A percentile compares a stretch with the other conserved stretches of the same genome.
phyloP scores from a whole-genome alignment of 37 sponge, comb jelly and placozoan genomes.

The Halichondria panicea region DNA sequence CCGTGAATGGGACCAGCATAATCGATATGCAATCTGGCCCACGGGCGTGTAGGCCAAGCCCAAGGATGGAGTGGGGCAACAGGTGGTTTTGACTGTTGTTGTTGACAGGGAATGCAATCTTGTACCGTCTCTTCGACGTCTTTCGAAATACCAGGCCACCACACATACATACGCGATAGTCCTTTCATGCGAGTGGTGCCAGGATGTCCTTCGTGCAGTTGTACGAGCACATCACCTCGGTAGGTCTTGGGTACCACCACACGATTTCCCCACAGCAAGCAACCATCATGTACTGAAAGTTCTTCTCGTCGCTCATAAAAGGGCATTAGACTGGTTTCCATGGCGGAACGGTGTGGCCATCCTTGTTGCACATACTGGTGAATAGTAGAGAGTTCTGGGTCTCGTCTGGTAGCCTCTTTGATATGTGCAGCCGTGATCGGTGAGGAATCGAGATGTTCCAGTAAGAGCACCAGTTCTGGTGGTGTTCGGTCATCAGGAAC shows the following conservation, averaged over 20 bases:
- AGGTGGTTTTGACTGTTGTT: neutral
- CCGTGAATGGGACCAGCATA: constrained; percentile 43
- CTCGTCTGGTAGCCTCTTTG: too few species aligned
- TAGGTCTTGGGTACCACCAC: constrained; percentile 27
- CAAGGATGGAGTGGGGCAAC: constrained; percentile 32
- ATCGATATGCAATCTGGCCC: constrained; percentile 31
- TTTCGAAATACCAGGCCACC: constrained; percentile 42
- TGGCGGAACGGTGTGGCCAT: too few species aligned
- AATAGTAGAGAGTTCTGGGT: too few species aligned
- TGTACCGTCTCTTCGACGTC: constrained; percentile 30
- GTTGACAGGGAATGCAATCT: constrained; percentile 19
- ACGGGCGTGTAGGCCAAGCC: constrained; percentile 36
- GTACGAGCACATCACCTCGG: constrained; percentile 8
- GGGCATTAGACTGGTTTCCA: too few species aligned
- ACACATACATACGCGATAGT: constrained; percentile 33
- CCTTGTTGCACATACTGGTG: too few species aligned
- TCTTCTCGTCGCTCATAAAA: too few species aligned
- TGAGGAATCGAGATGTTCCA: too few species aligned
- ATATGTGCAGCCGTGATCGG: too few species aligned
- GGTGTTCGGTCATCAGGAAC: too few species aligned
- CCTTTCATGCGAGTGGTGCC: constrained; percentile 45
- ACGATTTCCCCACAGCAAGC: constrained; percentile 36
- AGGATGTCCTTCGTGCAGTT: constrained; percentile 52
- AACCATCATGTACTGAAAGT: too few species aligned
- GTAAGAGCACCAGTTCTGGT: too few species aligned